A percentile compares a stretch with the other conserved stretches of the same genome.
phyloP scores from a whole-genome alignment of 2,797 vertebrate species.

The Otus scops region DNA sequence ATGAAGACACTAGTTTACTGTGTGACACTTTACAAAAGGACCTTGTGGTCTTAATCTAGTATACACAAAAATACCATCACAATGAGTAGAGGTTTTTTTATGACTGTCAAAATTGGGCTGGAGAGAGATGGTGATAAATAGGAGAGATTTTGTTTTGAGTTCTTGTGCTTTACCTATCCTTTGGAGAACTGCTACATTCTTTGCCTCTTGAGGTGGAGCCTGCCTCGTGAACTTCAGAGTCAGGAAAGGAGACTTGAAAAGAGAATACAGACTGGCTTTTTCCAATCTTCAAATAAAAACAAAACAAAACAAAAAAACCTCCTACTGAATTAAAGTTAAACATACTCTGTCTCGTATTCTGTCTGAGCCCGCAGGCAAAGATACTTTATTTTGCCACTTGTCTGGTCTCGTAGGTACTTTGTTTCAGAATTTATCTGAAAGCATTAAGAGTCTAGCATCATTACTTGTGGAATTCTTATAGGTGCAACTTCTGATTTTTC shows the following conservation, averaged over 20 bases:
- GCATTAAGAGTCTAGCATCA: not conserved
- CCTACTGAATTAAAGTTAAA: conserved; percentile 10
- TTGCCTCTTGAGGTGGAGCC: not conserved
- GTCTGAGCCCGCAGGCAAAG: conserved; percentile 27
- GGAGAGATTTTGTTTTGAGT: not conserved
- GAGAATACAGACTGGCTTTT: not conserved
- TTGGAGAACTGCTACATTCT: not conserved
- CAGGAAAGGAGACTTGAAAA: conserved; percentile 21
- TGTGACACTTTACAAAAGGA: not conserved
- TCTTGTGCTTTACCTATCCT: not conserved
- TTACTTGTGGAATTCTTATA: not conserved
- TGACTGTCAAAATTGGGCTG: not conserved
- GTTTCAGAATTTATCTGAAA: not conserved
- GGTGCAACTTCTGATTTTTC: not conserved
- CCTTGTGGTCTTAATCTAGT: not conserved
- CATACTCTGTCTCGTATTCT: not conserved
- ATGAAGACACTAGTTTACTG: not conserved
- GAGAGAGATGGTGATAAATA: not conserved
- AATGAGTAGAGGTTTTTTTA: not conserved
- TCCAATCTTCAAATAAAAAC: not conserved
- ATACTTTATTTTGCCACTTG: conserved; percentile 2
- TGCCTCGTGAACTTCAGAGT: not conserved
- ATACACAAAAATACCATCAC: not conserved
- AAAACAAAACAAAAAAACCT: not conserved
- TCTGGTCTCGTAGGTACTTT: not conserved